phyloP scores from a whole-genome alignment of 2,888 invertebrate genomes.

The Leptopilina syphax region DNA sequence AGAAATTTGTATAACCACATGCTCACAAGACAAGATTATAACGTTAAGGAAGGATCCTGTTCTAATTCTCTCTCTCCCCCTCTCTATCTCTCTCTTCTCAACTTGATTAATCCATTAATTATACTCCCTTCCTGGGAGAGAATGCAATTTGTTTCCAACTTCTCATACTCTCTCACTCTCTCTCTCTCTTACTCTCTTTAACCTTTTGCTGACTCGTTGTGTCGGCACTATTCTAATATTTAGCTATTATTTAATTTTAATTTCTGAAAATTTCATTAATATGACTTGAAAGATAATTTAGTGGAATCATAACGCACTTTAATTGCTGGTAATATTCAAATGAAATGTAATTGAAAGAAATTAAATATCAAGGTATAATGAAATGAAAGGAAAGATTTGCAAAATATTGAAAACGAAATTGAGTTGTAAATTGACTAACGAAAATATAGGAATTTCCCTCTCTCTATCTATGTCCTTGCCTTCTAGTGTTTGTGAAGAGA shows the following conservation, averaged over 20 bases:
- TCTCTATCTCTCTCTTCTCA: slow-evolving; percentile 36
- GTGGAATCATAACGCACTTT: neutral
- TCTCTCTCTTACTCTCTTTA: neutral
- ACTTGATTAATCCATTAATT: slow-evolving; percentile 64
- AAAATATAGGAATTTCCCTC: neutral
- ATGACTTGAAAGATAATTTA: neutral
- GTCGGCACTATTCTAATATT: slow-evolving; percentile 6
- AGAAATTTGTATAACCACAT: slow-evolving; percentile 17
- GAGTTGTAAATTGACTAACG: slow-evolving; percentile 17
- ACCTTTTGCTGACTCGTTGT: neutral
- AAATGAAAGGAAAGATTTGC: neutral
- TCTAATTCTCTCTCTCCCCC: slow-evolving; percentile 49
- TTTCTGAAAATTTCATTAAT: neutral
- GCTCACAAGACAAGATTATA: slow-evolving; percentile 16
- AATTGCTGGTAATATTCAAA: neutral
- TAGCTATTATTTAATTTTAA: slow-evolving; percentile 10
- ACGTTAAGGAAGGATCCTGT: slow-evolving; percentile 9
- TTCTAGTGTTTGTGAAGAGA: neutral
- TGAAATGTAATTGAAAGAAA: neutral
- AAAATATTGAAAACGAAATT: neutral
- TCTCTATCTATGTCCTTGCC: too few species aligned
- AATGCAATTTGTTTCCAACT: slow-evolving; percentile 39
- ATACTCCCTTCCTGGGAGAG: slow-evolving; percentile 22
- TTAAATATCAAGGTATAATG: neutral
- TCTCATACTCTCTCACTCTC: slow-evolving; percentile 5